Base-by-base conservation (phyloP, 1,140 invertebrate genomes). In the Riptortus pedestris region DNA sequence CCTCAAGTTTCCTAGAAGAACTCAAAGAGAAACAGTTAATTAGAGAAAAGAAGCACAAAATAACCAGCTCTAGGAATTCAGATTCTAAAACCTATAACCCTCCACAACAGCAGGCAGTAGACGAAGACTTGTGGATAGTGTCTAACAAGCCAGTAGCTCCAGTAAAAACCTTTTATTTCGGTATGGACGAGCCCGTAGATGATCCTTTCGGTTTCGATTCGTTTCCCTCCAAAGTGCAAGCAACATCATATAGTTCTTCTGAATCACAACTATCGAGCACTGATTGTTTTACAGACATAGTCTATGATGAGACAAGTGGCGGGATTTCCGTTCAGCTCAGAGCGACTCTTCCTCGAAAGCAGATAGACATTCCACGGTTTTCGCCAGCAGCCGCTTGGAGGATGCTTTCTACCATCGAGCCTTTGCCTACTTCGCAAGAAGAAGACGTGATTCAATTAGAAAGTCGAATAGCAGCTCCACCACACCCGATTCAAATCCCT, bases 301-400 rank as follows among this genome's bases (percentile, higher is more conserved):
- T 61, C 2, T 45, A 29, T 2, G 52, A 48, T 29, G 51, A 62
- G 16, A 47, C 24, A 22, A 27, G 47, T 0, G 75, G 81, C 28
- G 80, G 83, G 26, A 86, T 90, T 58, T 81, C 83, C 24, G 73
- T 91, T 48, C 80, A 85, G 43, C 72, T 90, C 62, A 77, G 88
- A 0, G 88, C 88, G 2, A 88, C 85, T 0, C 70, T 90, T 62
- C 89, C 88, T 1, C 85, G 87, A 68, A 86, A 88, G 68, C 82
- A 84, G 69, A 76, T 82, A 14, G 83, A 86, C 63, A 82, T 87
- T 22, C 86, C 88, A 0, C 74, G 85, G 65, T 91, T 91, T 75
- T 90, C 87, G 16, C 88, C 89, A 2, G 81, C 84, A 0, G 81
- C 86, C n/a, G 89, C 88, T 0, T 92, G 88, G 89, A 79, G 85